Evolutionary conservation across 2,888 invertebrate genomes (phyloP).

Genomic region (Antitype chi): DNA sequence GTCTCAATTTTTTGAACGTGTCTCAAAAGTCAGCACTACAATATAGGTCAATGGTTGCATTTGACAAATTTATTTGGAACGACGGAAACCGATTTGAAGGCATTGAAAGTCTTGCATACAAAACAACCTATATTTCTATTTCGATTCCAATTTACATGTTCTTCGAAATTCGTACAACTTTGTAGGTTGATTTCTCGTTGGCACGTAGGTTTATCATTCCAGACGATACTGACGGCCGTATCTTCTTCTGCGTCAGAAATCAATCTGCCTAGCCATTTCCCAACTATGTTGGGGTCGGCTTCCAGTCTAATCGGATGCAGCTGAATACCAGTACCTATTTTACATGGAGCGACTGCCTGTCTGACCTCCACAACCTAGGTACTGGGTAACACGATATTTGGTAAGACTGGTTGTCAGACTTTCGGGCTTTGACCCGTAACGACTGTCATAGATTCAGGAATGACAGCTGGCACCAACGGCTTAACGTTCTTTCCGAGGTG

Average conservation of each 20-base stretch:
- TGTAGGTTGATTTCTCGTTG: constrained; percentile 23
- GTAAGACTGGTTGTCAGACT: too few relatives aligned
- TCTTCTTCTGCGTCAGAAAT: neutral
- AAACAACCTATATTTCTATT: constrained; percentile 52
- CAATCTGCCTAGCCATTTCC: too few relatives aligned
- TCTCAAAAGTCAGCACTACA: constrained; percentile 16
- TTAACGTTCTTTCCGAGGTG: too few relatives aligned
- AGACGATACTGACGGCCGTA: constrained; percentile 4
- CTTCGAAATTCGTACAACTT: constrained; percentile 41
- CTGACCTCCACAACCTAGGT: too few relatives aligned
- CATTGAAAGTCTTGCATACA: constrained; percentile 58
- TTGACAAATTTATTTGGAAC: constrained; percentile 58
- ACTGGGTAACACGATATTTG: too few relatives aligned
- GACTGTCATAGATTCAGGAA: too few relatives aligned
- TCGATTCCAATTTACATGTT: constrained; percentile 45
- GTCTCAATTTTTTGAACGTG: constrained; percentile 24
- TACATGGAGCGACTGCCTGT: too few relatives aligned
- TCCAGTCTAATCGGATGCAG: too few relatives aligned
- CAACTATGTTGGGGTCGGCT: too few relatives aligned
- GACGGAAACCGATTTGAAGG: constrained; percentile 57
- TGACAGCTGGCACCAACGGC: too few relatives aligned
- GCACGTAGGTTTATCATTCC: constrained; percentile 16
- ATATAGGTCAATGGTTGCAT: constrained; percentile 53
- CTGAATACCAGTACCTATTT: too few relatives aligned
- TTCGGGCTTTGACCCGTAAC: too few relatives aligned